Evolutionary conservation across 2,113 vertebrate species (phyloP), one percentile per base, ranked within the genome.

Genomic region (Engystomops pustulosus): DNA sequence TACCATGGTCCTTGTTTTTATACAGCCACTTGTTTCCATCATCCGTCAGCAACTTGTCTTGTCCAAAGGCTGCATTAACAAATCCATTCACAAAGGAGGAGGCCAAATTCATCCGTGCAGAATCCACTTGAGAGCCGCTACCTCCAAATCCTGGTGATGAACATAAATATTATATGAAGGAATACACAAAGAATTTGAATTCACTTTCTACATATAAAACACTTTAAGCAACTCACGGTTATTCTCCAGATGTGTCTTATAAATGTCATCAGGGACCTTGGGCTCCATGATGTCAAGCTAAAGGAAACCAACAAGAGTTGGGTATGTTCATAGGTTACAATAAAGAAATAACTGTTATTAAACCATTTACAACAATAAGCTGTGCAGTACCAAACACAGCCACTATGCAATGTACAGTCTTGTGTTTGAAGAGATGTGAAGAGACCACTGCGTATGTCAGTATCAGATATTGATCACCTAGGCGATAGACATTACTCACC

Each of bases 21-120:
- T 99, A 99, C 20, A 99, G 91, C 98, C 98, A 99, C 86, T 99
- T 99, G 91, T 99, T 99, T 87, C 98, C 98, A 15, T 99, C 98
- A 1, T 99, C 98, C 0, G 98, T 99, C 86, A 99, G 95, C 77
- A 99, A 93, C 88, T 99, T 99, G 90, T 99, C 98, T 86, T 99
- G 98, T 30, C 98, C 98, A 0, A 99, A 99, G 0, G 98, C 98
- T 1, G 98, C 98, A 0, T 99, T 99, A 77, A 99, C 97, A 41
- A 99, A 99, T 83, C 98, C 98, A 0, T 99, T 99, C 55, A 99
- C 98, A 2, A 99, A 99, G 14, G 98, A 99, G 1, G 98, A 98
- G 20, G 98, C 98, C 90, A 99, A 88, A 86, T 99, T 99, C 98
- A 99, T 99, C 10, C 98, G 95, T 62, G 98, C 98, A 0, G 98